These are phyloP conservation scores for Micrastur ruficollis DNA, from an alignment of 2,797 vertebrate genomes.

Conservation along the genomic window DNA sequence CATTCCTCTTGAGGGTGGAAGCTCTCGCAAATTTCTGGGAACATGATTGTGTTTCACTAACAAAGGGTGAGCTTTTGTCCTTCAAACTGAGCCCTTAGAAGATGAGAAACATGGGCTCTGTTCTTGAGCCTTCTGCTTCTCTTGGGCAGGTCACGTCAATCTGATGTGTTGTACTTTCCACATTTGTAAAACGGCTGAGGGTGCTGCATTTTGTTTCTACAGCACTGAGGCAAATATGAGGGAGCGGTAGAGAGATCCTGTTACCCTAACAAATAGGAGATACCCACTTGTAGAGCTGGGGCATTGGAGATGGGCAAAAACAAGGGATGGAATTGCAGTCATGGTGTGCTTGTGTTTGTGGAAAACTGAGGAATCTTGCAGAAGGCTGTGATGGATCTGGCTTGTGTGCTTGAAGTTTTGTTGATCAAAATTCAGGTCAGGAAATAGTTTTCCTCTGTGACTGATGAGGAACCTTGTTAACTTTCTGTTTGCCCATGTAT, in stretches of 20 bases:
- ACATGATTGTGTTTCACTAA: not conserved
- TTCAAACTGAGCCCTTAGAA: not conserved
- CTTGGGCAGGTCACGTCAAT: not conserved
- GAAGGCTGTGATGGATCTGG: not conserved
- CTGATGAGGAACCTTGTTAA: not conserved
- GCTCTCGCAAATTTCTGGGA: not conserved
- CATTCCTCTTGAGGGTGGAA: not conserved
- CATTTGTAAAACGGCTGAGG: fast-evolving
- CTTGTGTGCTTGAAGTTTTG: not conserved
- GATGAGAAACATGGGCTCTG: not conserved
- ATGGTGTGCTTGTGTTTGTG: not conserved
- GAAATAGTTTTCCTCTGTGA: not conserved
- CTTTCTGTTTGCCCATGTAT: not conserved
- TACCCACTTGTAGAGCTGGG: not conserved
- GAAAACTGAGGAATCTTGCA: not conserved
- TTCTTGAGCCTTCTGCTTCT: not conserved
- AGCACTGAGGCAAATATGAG: not conserved
- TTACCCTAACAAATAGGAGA: not conserved
- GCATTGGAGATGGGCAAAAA: not conserved
- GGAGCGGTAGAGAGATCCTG: not conserved
- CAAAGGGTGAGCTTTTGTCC: not conserved
- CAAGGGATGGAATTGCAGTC: fast-evolving
- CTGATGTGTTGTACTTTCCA: not conserved
- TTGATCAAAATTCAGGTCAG: not conserved
- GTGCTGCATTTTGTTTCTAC: not conserved